These are phyloP conservation scores for Labeo rohita DNA, from an alignment of 2,113 vertebrate species.

Conservation along the genomic window DNA sequence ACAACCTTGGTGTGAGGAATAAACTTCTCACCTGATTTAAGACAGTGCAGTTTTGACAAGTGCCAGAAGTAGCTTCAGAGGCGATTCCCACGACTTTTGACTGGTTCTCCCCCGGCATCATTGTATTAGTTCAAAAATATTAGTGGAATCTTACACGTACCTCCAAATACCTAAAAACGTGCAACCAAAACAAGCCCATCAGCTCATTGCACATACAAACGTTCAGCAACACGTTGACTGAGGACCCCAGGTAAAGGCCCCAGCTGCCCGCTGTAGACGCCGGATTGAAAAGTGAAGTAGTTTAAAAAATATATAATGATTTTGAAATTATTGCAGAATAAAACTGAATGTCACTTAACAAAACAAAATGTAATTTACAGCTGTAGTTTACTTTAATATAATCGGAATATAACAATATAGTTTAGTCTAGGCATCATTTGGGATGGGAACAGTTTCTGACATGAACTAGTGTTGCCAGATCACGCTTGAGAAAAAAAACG, in stretches of 20 bases:
- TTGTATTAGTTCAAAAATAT: constrained; percentile 64
- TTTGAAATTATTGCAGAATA: neutral
- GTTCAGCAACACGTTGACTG: constrained; percentile 49
- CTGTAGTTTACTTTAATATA: neutral
- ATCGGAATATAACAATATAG: neutral
- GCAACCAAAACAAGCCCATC: constrained; percentile 6
- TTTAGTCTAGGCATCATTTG: neutral
- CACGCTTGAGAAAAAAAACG: neutral
- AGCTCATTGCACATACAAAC: constrained; percentile 43
- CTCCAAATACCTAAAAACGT: constrained; percentile 22
- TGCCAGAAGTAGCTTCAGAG: constrained; percentile 72
- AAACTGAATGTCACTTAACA: neutral
- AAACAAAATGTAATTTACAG: neutral
- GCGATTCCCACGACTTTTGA: constrained; percentile 76
- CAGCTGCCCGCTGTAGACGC: constrained; percentile 33
- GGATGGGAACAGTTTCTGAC: neutral
- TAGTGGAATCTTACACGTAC: neutral
- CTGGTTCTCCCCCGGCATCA: constrained; percentile 93
- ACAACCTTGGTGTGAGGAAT: neutral
- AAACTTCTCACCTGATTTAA: constrained; percentile 80
- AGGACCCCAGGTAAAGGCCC: constrained; percentile 56
- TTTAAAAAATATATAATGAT: neutral
- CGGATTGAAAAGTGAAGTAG: constrained; percentile 17
- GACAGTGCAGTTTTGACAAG: constrained; percentile 86
- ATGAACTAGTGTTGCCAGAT: neutral